These are phyloP conservation scores for Montipora capricornis DNA, from an alignment of 64 coral and sea anemone genomes.

Conservation along the genomic window DNA sequence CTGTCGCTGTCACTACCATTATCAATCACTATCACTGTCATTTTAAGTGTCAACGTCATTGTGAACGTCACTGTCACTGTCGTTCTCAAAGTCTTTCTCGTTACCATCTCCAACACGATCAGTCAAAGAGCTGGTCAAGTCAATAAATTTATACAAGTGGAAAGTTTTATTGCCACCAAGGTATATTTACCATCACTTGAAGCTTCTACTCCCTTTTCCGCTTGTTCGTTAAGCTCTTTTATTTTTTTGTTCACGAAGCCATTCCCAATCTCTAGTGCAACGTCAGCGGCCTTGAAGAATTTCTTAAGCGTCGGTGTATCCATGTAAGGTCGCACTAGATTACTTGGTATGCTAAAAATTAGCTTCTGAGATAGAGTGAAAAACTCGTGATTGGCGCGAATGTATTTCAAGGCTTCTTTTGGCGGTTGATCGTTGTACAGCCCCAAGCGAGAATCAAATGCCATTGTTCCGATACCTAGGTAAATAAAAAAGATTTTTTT, in stretches of 20 bases:
- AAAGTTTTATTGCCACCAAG: too few species aligned
- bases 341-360: not conserved
- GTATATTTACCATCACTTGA: not conserved
- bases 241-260: conserved; percentile 54
- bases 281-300: conserved; percentile 5
- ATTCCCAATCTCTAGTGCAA: conserved; percentile 23
- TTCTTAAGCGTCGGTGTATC: conserved; percentile 53
- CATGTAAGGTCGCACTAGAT: not conserved
- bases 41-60: too few species aligned
- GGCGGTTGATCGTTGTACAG: conserved; percentile 50
- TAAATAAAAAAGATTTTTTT: not conserved
- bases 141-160: too few species aligned
- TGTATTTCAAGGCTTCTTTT: conserved; percentile 27
- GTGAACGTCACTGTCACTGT: too few species aligned
- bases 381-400: conserved; percentile 1
- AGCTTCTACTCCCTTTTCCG: conserved; percentile 11
- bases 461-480: conserved; percentile 40
- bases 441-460: conserved; percentile 62
- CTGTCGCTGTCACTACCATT: too few species aligned
- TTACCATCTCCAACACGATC: too few species aligned
- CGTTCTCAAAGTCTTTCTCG: too few species aligned
- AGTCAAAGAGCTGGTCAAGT: too few species aligned
- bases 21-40: too few species aligned
- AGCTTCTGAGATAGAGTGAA: conserved; percentile 18
- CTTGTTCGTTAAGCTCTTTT: conserved; percentile 34